Evolutionary conservation across 2,888 invertebrate species (phyloP).

Genomic region (Andrena trimmerana): DNA sequence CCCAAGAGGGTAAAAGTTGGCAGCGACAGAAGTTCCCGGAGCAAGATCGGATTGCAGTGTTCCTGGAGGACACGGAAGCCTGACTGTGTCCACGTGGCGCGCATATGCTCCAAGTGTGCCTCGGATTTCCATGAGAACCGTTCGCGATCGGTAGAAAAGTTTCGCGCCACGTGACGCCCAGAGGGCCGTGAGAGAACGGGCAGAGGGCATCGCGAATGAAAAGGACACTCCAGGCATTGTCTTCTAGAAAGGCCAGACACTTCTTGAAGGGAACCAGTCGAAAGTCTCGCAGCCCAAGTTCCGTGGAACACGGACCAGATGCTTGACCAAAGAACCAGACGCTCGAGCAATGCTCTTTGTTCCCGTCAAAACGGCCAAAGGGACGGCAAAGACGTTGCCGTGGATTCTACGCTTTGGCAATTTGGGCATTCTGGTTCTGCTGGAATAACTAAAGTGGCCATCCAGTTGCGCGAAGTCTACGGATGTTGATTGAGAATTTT

Average conservation of each 20-base stretch:
- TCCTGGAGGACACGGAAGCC: not conserved
- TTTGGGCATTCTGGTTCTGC: not conserved
- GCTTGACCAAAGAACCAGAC: not conserved
- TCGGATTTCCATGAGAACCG: slow-evolving; percentile 34
- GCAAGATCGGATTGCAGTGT: slow-evolving; percentile 16
- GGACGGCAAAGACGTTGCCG: not conserved
- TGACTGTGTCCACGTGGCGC: slow-evolving; percentile 25
- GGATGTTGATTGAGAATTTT: no score
- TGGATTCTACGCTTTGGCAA: not conserved
- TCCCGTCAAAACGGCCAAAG: not conserved
- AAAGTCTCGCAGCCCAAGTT: not conserved
- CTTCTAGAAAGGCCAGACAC: not conserved
- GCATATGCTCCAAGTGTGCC: slow-evolving; percentile 37
- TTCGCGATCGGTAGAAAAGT: slow-evolving; percentile 41
- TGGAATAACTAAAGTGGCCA: no score
- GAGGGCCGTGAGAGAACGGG: slow-evolving; percentile 51
- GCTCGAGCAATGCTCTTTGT: not conserved
- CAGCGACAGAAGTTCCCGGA: not conserved
- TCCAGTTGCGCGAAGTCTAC: no score
- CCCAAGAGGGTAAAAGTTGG: not conserved
- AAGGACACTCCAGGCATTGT: slow-evolving; percentile 30
- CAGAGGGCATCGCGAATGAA: slow-evolving; percentile 1
- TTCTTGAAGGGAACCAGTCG: slow-evolving; percentile 23
- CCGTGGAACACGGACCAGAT: slow-evolving; percentile 5
- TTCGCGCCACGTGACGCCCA: slow-evolving; percentile 54